phyloP scores from a whole-genome alignment of 2,113 vertebrate species.

The Gopherus evgoodei region DNA sequence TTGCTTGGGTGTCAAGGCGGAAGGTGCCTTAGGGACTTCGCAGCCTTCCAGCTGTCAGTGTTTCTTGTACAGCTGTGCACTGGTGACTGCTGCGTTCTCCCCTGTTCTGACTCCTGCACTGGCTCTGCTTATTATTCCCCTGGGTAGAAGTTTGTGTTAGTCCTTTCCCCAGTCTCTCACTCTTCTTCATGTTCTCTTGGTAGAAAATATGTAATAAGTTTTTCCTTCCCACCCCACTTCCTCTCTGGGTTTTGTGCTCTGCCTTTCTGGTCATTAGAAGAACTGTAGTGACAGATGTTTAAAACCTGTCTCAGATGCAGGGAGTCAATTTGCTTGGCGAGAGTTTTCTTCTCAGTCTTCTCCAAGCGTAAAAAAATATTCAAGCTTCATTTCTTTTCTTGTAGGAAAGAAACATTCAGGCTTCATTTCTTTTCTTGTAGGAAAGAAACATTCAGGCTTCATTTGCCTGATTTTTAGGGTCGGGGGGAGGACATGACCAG shows the following conservation, averaged over 20 bases:
- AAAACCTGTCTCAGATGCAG: accelerated
- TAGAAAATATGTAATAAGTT: background rate
- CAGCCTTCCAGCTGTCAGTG: background rate
- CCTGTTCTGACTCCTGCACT: background rate
- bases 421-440: background rate
- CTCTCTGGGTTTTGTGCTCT: slow-evolving; percentile 34
- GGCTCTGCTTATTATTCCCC: background rate
- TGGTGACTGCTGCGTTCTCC: background rate
- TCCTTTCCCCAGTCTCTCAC: background rate
- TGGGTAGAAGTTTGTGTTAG: slow-evolving; percentile 12
- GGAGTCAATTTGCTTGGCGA: background rate
- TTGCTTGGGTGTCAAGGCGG: accelerated
- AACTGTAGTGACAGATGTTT: background rate
- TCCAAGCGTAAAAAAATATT: background rate
- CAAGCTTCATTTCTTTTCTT: background rate
- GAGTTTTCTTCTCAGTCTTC: background rate
- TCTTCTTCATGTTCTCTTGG: background rate
- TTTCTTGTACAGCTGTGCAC: background rate
- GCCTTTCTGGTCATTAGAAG: background rate
- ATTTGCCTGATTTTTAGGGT: background rate
- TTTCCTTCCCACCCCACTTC: slow-evolving; percentile 25
- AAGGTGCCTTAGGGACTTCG: background rate
- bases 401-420: background rate
- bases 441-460: background rate
- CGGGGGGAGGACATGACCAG: background rate